Evolutionary conservation across 2,888 invertebrate species (phyloP).

Genomic region (Clusia tigrina): DNA sequence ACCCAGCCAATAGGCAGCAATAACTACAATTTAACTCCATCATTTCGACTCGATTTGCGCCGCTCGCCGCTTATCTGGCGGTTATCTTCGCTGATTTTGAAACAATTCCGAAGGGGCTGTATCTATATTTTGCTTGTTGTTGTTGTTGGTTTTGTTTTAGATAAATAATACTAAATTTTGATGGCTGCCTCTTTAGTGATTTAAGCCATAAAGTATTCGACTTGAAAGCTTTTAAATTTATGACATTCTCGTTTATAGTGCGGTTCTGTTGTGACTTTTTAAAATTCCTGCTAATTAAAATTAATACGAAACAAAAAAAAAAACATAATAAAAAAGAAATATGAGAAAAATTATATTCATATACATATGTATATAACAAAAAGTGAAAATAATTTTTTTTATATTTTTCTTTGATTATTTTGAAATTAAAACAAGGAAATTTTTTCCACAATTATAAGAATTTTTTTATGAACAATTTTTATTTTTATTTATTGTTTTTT

Average conservation of each 20-base stretch:
- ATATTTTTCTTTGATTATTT: slow-evolving; percentile 4
- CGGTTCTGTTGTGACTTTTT: neutral
- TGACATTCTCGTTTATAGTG: slow-evolving; percentile 15
- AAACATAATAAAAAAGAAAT: neutral
- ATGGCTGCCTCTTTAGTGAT: neutral
- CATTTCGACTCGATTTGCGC: slow-evolving; percentile 1
- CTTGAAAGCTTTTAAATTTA: slow-evolving; percentile 29
- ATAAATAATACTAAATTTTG: neutral
- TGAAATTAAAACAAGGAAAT: too few species aligned
- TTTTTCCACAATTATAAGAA: slow-evolving; percentile 4
- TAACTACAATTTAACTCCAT: too few species aligned
- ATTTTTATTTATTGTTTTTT: slow-evolving; percentile 41
- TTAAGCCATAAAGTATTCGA: slow-evolving; percentile 13
- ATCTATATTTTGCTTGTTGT: too few species aligned
- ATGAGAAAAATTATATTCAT: too few species aligned
- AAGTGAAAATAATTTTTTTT: neutral
- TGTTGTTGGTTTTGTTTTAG: too few species aligned
- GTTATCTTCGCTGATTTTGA: neutral
- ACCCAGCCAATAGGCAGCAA: slow-evolving; percentile 17
- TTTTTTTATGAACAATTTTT: too few species aligned
- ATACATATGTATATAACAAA: too few species aligned
- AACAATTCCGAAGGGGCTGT: too few species aligned
- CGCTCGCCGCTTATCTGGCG: neutral
- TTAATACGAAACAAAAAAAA: neutral
- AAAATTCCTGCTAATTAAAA: neutral